A percentile compares a stretch with the other conserved stretches of the same genome.
Evolutionary conservation across 2,888 invertebrate genomes (phyloP).

Genomic region (Epinotia bilunana): DNA sequence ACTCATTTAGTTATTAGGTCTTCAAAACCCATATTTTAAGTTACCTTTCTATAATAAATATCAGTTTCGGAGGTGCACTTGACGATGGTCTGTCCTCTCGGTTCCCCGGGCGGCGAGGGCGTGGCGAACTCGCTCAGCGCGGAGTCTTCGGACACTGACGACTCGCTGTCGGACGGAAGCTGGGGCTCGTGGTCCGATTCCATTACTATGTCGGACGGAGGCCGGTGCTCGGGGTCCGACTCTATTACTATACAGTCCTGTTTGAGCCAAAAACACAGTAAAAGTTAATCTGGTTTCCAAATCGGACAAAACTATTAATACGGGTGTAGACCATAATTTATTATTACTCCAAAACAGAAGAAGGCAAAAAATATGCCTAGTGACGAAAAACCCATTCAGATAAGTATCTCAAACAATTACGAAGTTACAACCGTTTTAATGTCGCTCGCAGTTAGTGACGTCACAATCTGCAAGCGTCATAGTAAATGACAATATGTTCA

Average conservation of each 20-base stretch:
- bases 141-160: conserved; percentile 60
- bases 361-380: too few species aligned
- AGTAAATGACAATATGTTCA: too few species aligned
- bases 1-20: too few species aligned
- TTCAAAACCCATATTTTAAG: neutral
- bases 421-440: too few species aligned
- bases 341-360: too few species aligned
- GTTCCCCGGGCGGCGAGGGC: conserved; percentile 54
- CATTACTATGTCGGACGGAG: conserved; percentile 59
- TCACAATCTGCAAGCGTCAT: too few species aligned
- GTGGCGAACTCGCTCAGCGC: conserved; percentile 52
- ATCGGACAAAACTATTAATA: too few species aligned
- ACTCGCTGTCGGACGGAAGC: conserved; percentile 59
- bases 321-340: too few species aligned
- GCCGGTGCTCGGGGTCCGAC: conserved; percentile 43
- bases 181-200: conserved; percentile 49
- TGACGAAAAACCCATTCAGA: too few species aligned
- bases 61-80: conserved; percentile 74
- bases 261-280: neutral
- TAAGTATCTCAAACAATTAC: too few species aligned
- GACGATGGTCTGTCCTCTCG: conserved; percentile 42
- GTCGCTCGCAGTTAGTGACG: too few species aligned
- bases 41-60: conserved; percentile 62
- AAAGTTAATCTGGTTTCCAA: too few species aligned
- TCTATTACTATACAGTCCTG: conserved; percentile 67